Conservation (phyloP, 2,888 invertebrate genomes). For the Heliconius ismenius region DNA sequence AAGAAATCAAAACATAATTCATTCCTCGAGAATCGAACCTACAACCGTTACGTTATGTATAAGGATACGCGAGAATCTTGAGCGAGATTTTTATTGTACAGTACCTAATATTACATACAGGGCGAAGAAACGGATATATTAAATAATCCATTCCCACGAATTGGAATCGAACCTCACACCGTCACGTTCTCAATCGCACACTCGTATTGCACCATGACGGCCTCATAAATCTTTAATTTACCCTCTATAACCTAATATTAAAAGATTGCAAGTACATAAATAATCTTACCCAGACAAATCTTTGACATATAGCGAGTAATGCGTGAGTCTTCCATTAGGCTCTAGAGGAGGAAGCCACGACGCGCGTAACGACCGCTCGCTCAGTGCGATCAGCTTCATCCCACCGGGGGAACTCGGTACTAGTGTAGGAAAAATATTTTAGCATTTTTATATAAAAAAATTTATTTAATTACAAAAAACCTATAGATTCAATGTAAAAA, state of each 20-base stretch:
- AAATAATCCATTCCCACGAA: background rate
- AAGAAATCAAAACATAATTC: too few species aligned
- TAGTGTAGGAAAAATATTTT: slow-evolving; percentile 53
- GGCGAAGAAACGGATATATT: background rate
- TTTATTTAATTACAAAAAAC: too few species aligned
- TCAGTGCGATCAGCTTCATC: slow-evolving; percentile 91
- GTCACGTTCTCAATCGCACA: background rate
- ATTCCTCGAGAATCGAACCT: too few species aligned
- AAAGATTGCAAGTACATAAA: background rate
- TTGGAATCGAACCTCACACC: background rate
- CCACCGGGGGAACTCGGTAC: slow-evolving; percentile 93
- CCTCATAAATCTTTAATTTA: background rate
- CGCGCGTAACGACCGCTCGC: slow-evolving; percentile 90
- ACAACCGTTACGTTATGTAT: too few species aligned
- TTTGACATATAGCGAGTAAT: slow-evolving; percentile 90
- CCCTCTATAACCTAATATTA: background rate
- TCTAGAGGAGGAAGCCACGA: slow-evolving; percentile 92
- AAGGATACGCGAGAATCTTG: too few species aligned
- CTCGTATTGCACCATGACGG: background rate
- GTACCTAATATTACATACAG: background rate
- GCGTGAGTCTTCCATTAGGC: slow-evolving; percentile 90
- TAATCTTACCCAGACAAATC: slow-evolving; percentile 84
- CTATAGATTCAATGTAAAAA: too few species aligned
- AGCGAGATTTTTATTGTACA: too few species aligned
- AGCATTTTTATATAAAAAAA: too few species aligned